A percentile compares a stretch with the other conserved stretches of the same genome.
Conservation (phyloP, 2,113 vertebrate species). For the Micronycteris hirsuta region DNA sequence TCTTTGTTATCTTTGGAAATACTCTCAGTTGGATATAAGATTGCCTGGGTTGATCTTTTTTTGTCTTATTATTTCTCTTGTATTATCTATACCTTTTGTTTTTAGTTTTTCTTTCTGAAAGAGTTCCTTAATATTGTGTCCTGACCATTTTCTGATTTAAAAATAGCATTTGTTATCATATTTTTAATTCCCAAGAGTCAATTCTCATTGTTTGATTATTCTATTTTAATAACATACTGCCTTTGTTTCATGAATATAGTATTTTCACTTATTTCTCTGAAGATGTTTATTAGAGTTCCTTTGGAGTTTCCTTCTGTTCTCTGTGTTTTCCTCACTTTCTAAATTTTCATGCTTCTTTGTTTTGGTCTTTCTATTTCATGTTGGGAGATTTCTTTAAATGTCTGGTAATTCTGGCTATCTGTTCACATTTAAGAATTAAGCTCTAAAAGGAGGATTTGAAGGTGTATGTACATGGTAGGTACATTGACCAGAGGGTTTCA, state of each 20-base stretch:
- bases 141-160: neutral
- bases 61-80: constrained; percentile 44
- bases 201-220: neutral
- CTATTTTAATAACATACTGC: neutral
- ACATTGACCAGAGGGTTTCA: neutral
- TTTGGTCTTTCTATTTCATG: constrained; percentile 33
- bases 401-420: neutral
- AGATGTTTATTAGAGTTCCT: neutral
- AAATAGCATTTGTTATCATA: neutral
- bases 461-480: neutral
- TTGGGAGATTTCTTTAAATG: neutral
- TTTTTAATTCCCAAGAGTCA: neutral
- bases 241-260: neutral
- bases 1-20: neutral
- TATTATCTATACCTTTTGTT: neutral
- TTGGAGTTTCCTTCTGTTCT: neutral
- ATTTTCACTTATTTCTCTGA: constrained; percentile 25
- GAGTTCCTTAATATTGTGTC: neutral
- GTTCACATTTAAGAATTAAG: constrained; percentile 12
- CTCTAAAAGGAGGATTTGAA: constrained; percentile 1
- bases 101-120: neutral
- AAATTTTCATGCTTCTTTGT: constrained; percentile 39
- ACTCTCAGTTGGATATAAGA: neutral
- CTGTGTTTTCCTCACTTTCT: neutral
- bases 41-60: neutral